Percentiles rank a stretch among this genome's conserved stretches.
phyloP scores from a whole-genome alignment of 2,888 invertebrate species.

The Bhutanitis thaidina region DNA sequence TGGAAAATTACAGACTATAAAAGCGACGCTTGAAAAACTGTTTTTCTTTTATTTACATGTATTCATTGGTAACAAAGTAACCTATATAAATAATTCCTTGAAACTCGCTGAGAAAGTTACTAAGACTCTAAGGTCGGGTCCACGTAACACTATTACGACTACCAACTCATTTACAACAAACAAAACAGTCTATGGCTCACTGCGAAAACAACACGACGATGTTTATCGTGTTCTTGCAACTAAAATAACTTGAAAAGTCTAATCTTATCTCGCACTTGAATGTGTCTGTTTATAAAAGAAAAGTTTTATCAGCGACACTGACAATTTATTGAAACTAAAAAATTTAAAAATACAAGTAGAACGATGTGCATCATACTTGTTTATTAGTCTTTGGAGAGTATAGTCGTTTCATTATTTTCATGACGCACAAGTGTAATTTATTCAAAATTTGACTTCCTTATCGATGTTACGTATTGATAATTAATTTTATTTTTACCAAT shows the following conservation, averaged over 20 bases:
- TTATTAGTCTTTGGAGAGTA: too few species aligned
- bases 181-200: background rate
- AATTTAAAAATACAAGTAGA: background rate
- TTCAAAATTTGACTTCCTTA: background rate
- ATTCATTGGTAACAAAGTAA: too few species aligned
- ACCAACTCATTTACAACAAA: too few species aligned
- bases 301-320: constrained; percentile 1
- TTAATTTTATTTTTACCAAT: background rate
- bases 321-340: background rate
- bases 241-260: constrained; percentile 14
- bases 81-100: too few species aligned
- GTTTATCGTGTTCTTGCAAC: constrained; percentile 12
- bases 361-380: background rate
- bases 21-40: too few species aligned
- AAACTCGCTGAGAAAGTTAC: too few species aligned
- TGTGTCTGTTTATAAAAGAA: constrained; percentile 16
- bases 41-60: too few species aligned
- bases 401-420: too few species aligned
- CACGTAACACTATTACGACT: too few species aligned
- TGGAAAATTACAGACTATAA: too few species aligned
- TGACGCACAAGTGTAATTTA: too few species aligned
- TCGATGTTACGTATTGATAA: background rate
- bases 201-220: constrained; percentile 12
- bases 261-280: constrained; percentile 19
- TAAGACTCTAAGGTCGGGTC: too few species aligned